phyloP scores from a whole-genome alignment of 2,113 vertebrate species.

The Procavia capensis region DNA sequence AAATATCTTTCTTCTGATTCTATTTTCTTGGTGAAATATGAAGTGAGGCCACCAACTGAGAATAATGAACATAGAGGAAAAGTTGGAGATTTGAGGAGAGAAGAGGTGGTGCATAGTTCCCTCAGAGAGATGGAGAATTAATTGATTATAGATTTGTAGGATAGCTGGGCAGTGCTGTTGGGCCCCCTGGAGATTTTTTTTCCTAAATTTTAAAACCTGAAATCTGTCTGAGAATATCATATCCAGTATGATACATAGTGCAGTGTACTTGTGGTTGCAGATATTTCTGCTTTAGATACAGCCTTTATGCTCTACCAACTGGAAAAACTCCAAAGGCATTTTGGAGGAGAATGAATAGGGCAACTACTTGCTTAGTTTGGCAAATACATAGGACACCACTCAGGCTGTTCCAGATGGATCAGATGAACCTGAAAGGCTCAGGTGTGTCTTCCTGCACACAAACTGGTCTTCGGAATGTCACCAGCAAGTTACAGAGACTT shows the following conservation, averaged over 20 bases:
- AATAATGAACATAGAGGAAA: conserved; percentile 7
- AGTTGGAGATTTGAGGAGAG: neutral
- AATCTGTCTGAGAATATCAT: conserved; percentile 24
- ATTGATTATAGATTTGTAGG: neutral
- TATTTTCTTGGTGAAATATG: neutral
- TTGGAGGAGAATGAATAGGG: conserved; percentile 93
- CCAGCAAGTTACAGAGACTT: conserved; percentile 90
- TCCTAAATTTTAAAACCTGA: conserved; percentile 11
- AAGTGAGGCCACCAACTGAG: neutral
- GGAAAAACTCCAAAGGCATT: neutral
- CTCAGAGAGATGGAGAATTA: neutral
- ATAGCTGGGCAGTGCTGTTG: neutral
- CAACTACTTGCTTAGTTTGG: conserved; percentile 90
- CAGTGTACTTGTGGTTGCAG: neutral
- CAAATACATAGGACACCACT: conserved; percentile 88
- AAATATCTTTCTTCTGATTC: neutral
- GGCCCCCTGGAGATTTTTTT: neutral
- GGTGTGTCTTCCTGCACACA: conserved; percentile 88
- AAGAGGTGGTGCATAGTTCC: neutral
- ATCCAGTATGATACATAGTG: neutral
- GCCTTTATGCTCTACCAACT: neutral
- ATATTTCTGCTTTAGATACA: neutral
- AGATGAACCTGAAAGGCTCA: conserved; percentile 85
- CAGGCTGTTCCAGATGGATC: conserved; percentile 89
- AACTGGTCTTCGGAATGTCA: conserved; percentile 89